A percentile compares a stretch with the other conserved stretches of the same genome.
These are phyloP conservation scores for Bergia sp. DNA, from an alignment of 92 coral and sea anemone genomes.

Conservation along the genomic window DNA sequence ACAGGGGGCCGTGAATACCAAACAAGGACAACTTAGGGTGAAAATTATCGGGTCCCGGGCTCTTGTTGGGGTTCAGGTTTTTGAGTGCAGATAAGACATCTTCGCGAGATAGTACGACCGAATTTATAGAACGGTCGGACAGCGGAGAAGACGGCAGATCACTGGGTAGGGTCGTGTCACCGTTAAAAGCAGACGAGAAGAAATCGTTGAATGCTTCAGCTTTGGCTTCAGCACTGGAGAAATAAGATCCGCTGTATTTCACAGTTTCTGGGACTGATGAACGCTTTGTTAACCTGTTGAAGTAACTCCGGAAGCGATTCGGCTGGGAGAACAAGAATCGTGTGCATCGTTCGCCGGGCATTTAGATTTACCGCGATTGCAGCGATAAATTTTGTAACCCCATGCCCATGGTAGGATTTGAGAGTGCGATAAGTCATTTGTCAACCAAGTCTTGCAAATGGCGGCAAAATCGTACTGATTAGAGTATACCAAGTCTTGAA, in stretches of 20 bases:
- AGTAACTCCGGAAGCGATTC: conserved; percentile 58
- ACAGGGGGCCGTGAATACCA: conserved; percentile 50
- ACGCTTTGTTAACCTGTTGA: conserved; percentile 53
- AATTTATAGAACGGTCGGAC: conserved; percentile 27
- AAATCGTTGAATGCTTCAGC: conserved; percentile 57
- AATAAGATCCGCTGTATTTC: not conserved
- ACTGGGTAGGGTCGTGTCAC: conserved; percentile 33
- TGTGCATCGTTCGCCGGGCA: too few species aligned
- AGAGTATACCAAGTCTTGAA: conserved; percentile 46
- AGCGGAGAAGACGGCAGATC: conserved; percentile 34
- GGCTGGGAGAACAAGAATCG: conserved; percentile 52
- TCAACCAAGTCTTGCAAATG: conserved; percentile 34
- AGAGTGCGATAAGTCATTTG: not conserved
- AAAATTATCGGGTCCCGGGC: conserved; percentile 3
- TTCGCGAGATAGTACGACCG: conserved; percentile 22
- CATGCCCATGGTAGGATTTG: conserved; percentile 28
- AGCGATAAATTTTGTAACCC: too few species aligned
- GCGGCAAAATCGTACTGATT: conserved; percentile 43
- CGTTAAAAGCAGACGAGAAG: conserved; percentile 51
- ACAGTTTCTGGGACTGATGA: conserved; percentile 50
- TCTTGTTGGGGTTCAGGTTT: conserved; percentile 2
- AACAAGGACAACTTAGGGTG: conserved; percentile 26
- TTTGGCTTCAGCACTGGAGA: conserved; percentile 40
- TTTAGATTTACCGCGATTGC: too few species aligned
- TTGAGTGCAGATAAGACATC: conserved; percentile 23